phyloP scores from a whole-genome alignment of 2,113 vertebrate species.

The Formicarius rufipectus region DNA sequence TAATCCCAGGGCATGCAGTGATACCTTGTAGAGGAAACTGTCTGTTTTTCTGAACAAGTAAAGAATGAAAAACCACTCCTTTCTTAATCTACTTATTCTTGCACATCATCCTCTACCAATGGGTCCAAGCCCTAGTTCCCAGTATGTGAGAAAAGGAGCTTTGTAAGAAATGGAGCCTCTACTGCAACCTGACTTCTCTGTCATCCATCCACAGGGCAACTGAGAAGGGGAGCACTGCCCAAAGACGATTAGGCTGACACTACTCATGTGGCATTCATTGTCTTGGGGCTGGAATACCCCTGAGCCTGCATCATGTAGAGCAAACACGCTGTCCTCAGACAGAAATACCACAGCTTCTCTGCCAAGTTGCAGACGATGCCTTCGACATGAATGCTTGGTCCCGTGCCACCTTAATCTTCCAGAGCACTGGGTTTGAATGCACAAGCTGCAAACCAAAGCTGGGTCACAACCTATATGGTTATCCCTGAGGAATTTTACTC shows the following conservation, averaged over 20 bases:
- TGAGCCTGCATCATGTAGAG: background rate
- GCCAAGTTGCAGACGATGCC: background rate
- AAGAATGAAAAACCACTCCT: background rate
- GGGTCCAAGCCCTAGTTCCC: rapidly evolving
- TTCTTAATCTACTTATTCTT: background rate
- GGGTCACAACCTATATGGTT: constrained; percentile 11
- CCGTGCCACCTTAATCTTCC: constrained; percentile 35
- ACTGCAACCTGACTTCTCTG: background rate
- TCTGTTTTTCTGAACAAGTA: background rate
- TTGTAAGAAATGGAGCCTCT: background rate
- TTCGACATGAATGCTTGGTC: background rate
- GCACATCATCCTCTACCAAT: background rate
- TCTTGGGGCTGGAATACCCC: background rate
- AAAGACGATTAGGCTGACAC: background rate
- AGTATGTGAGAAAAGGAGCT: background rate
- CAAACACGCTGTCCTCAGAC: background rate
- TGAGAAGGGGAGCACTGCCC: background rate
- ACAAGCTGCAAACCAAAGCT: background rate
- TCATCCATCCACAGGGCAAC: rapidly evolving
- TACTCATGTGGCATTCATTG: background rate
- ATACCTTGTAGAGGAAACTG: background rate
- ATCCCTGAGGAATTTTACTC: constrained; percentile 52
- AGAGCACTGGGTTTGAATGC: background rate
- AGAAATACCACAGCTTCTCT: background rate
- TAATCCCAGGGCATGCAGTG: background rate